phyloP scores from a whole-genome alignment of 2,113 vertebrate genomes.

The Barbus barbus region DNA sequence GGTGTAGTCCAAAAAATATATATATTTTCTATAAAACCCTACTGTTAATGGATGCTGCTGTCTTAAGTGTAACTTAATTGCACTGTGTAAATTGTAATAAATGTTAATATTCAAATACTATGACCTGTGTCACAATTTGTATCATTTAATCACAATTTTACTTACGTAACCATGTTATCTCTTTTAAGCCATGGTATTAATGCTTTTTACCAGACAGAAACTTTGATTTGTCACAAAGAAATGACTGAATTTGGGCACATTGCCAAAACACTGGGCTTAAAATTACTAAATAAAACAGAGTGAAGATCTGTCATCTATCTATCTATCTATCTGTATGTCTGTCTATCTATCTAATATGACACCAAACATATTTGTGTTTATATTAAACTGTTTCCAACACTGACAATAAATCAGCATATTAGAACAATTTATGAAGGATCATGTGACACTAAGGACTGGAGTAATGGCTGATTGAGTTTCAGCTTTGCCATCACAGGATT shows the following conservation, averaged over 20 bases:
- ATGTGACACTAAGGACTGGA: too few species aligned
- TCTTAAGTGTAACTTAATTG: neutral
- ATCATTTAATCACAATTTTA: constrained; percentile 20
- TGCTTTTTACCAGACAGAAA: neutral
- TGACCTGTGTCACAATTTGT: neutral
- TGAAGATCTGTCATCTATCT: too few species aligned
- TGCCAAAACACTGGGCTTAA: neutral
- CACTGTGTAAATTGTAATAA: neutral
- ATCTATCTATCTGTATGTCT: too few species aligned
- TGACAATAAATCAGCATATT: too few species aligned
- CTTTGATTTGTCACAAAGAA: neutral
- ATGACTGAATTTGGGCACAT: neutral
- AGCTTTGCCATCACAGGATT: too few species aligned
- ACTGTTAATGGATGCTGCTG: neutral
- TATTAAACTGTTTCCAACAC: too few species aligned
- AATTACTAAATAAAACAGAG: neutral
- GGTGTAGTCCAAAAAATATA: neutral
- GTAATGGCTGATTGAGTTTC: too few species aligned
- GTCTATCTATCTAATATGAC: too few species aligned
- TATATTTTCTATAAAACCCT: neutral
- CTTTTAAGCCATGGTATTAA: neutral
- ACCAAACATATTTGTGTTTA: too few species aligned
- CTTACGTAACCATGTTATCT: constrained; percentile 25
- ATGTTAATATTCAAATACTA: neutral
- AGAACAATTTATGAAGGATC: too few species aligned